Base-by-base conservation (phyloP, 2,888 invertebrate species). In the Pterostichus niger region DNA sequence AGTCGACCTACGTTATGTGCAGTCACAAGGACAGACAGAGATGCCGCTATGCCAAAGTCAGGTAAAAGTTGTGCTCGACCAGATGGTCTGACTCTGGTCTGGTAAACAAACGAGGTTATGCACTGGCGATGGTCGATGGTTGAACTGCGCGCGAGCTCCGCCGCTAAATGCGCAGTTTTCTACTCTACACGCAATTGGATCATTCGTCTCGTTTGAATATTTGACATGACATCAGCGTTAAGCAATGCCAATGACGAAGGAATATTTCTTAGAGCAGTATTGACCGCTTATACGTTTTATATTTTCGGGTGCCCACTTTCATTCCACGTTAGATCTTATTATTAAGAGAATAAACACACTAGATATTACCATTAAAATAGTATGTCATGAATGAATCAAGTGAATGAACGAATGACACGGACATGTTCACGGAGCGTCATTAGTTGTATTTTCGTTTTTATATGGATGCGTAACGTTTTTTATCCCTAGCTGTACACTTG, bases 151-250 rank as follows among this genome's bases (percentile, higher is more conserved):
- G n/a, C 35, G 68, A 15, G 46, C 40, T 31, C 17, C 17, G 13
- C 71, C 17, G 24, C 24, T 11, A 71, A 71, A 40, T 71, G 71
- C 71, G 71, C 71, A 71, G 71, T 71, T 10, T 17, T 24, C 59
- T 59, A 9, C 59, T 59, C 59, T 13, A 71, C 46, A 71, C 46
- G 40, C 44, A 46, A 71, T 71, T 71, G 71, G 71, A 71, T 40
- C 71, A 71, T 71, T 71, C 44, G 49, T 71, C 71, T 40, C 71
- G 13, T 35, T 13, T 17, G 13, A 59, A 59, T 59, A 59, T 59
- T 59, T 59, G 59, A 59, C n/a, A 40, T 44, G 71, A 71, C 71
- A 49, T 71, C 71, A 71, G 17, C 49, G 59, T 59, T 17, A 10
- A 44, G 40, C 71, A 40, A 15, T 59, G 59, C 10, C 59, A 15